Evolutionary conservation across 1,140 invertebrate genomes (phyloP).

Genomic region (Paraescarpia echinospica): DNA sequence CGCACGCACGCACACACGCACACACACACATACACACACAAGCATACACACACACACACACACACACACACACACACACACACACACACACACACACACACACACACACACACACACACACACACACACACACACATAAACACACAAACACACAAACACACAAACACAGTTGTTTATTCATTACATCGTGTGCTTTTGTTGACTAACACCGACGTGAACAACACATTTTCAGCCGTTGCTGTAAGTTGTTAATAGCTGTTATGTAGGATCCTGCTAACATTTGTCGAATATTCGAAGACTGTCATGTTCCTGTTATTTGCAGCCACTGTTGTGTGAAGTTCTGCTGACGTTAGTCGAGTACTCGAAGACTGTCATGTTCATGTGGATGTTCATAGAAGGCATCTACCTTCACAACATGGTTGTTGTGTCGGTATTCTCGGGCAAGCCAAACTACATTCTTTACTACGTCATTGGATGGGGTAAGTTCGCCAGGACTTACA

Average conservation of each 20-base stretch:
- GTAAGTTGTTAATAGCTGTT: conserved; percentile 67
- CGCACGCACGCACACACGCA: no score
- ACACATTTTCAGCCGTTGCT: neutral
- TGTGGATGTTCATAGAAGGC: conserved; percentile 94
- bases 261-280: conserved; percentile 75
- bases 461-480: conserved; percentile 82
- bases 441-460: conserved; percentile 69
- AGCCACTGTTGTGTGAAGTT: conserved; percentile 78
- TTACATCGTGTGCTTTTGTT: no score
- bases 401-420: conserved; percentile 83
- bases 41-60: no score
- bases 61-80: no score
- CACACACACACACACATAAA: no score
- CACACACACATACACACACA: no score
- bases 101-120: no score
- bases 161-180: no score
- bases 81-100: no score
- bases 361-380: conserved; percentile 81
- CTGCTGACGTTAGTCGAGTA: conserved; percentile 82
- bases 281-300: conserved; percentile 80
- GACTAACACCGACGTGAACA: no score
- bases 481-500: conserved; percentile 35
- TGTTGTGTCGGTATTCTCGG: conserved; percentile 78
- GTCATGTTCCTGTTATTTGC: conserved; percentile 76
- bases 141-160: no score